Evolutionary conservation across 2,797 vertebrate genomes (phyloP).

Genomic region (Enteromius treurensis): DNA sequence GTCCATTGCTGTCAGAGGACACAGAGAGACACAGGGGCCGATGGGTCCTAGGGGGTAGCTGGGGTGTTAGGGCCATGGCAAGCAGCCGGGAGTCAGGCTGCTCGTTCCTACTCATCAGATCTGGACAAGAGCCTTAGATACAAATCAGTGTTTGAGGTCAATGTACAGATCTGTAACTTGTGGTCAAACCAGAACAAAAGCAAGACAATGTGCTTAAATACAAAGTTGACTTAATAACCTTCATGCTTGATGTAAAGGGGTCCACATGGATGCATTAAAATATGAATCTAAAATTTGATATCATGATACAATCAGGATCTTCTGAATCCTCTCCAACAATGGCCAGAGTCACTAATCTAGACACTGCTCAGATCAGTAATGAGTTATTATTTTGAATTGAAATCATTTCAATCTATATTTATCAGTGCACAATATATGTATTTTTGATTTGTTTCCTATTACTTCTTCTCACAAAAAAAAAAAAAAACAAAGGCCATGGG

Average conservation of each 20-base stretch:
- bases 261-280: background rate
- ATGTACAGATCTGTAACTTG: background rate
- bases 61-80: conserved; percentile 71
- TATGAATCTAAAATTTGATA: background rate
- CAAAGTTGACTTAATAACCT: background rate
- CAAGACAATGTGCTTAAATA: background rate
- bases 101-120: conserved; percentile 78
- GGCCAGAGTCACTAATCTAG: background rate
- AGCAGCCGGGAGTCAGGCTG: conserved; percentile 61
- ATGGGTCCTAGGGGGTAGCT: conserved; percentile 70
- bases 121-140: conserved; percentile 77
- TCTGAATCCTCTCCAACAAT: background rate
- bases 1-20: conserved; percentile 76
- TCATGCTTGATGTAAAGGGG: background rate
- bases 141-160: background rate
- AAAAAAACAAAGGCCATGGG: background rate
- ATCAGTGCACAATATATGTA: background rate
- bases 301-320: background rate
- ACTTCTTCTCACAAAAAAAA: background rate
- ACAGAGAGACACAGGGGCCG: conserved; percentile 74
- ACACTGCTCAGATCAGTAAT: background rate
- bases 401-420: background rate
- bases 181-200: background rate
- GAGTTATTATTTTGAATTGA: background rate
- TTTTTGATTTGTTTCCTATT: background rate